phyloP scores from a whole-genome alignment of 2,113 vertebrate species.

The Cyphomyrus plagiostoma region DNA sequence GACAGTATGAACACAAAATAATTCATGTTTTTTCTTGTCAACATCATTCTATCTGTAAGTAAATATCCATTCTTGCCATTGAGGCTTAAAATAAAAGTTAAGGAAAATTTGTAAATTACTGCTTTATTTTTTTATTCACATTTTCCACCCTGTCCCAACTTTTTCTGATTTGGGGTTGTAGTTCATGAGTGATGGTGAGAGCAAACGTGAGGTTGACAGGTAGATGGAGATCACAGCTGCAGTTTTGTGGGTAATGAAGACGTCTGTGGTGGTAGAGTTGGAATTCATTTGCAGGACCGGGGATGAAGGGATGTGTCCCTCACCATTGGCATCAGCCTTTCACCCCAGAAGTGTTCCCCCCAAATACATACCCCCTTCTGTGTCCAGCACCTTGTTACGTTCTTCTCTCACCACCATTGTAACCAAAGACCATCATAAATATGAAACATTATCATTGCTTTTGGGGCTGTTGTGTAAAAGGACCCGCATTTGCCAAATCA shows the following conservation, averaged over 20 bases:
- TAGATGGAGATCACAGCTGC: background rate
- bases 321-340: background rate
- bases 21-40: no score
- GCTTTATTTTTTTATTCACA: no score
- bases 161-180: no score
- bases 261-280: background rate
- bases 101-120: no score
- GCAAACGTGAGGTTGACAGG: background rate
- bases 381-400: background rate
- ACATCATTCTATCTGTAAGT: no score
- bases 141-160: no score
- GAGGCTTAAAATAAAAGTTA: no score
- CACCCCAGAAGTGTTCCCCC: background rate
- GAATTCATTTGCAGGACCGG: background rate
- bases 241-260: background rate
- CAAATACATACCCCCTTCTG: background rate
- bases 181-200: background rate
- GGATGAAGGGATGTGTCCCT: no score
- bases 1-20: no score
- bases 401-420: background rate
- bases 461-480: background rate
- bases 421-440: background rate
- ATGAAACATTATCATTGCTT: background rate
- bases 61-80: no score
- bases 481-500: background rate